Base-by-base conservation (phyloP, 2,797 vertebrate genomes). In the Numenius phaeopus region DNA sequence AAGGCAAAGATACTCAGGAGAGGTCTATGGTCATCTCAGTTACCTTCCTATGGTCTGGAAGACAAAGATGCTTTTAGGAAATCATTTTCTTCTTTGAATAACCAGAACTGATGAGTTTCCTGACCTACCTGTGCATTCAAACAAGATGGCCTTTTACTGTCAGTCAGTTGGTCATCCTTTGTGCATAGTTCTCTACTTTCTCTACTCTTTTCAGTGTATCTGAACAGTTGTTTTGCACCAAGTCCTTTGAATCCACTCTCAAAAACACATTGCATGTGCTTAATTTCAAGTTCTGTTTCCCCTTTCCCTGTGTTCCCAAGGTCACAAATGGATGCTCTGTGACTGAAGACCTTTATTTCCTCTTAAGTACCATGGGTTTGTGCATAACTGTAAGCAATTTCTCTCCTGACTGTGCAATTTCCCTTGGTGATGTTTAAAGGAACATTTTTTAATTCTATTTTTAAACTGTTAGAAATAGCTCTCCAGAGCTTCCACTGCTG, bases 391-490 rank as follows among this genome's bases (percentile, higher is more conserved):
- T 92, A 95, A 95, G 92, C 94, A 94, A 79, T 93, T 96, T 94
- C 86, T 96, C 86, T 92, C 62, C 73, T 93, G 94, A 95, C 89
- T 95, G 50, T 91, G 93, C 90, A 87, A 89, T 93, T 97, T 97
- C 94, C 91, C 91, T 83, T 78, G 90, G 96, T 83, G 83, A 80
- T 95, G 24, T 92, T 97, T 94, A 93, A 88, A 94, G 85, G 73
- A 83, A 65, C 46, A 64, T 83, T 97, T 83, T 89, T 85, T 84
- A 86, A 85, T 76, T 95, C 83, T 92, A 87, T 97, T 97, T 96
- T 90, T 71, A 97, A 89, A 57, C 81, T 92, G 50, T 83, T 91
- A 87, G 83, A 88, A 92, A 97, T 87, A 94, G 87, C n/a, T 77
- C 94, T 96, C 92, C 39, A 95, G 81, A 96, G 90, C 71, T 97